Evolutionary conservation across 2,113 vertebrate species (phyloP).

Genomic region (Mesocricetus auratus): DNA sequence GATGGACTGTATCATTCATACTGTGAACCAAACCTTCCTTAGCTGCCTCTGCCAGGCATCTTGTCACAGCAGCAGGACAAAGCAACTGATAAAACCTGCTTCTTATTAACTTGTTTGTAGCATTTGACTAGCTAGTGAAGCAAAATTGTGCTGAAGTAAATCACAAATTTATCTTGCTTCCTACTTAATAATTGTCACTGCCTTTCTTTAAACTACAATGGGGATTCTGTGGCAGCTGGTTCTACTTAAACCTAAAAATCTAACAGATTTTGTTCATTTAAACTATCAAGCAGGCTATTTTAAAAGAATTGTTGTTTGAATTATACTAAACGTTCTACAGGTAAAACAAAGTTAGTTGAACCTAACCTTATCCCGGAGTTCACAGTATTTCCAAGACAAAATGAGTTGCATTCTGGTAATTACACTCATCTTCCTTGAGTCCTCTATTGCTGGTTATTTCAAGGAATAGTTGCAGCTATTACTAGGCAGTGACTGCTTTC

Average conservation of each 20-base stretch:
- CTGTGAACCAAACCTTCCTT: not conserved
- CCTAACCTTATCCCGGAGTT: not conserved
- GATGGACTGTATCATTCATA: no score
- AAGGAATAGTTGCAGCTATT: conserved; percentile 14
- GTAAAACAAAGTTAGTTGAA: conserved; percentile 42
- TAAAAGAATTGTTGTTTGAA: conserved; percentile 2
- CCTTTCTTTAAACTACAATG: not conserved
- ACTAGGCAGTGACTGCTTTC: not conserved
- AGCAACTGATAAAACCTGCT: no score
- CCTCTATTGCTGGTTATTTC: not conserved
- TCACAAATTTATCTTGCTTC: not conserved
- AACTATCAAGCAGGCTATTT: conserved; percentile 44
- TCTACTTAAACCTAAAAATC: conserved; percentile 49
- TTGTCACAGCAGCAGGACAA: no score
- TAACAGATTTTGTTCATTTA: not conserved
- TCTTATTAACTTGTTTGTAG: conserved; percentile 14
- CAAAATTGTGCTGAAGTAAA: conserved; percentile 29
- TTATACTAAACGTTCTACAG: not conserved
- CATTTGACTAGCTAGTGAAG: not conserved
- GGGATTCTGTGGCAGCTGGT: not conserved
- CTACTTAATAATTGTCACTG: conserved; percentile 19
- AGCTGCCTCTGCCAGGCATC: not conserved
- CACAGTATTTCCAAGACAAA: not conserved
- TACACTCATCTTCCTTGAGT: conserved; percentile 28
- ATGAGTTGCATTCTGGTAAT: not conserved